phyloP scores from a whole-genome alignment of 2,888 invertebrate species.

The Xylota segnis region DNA sequence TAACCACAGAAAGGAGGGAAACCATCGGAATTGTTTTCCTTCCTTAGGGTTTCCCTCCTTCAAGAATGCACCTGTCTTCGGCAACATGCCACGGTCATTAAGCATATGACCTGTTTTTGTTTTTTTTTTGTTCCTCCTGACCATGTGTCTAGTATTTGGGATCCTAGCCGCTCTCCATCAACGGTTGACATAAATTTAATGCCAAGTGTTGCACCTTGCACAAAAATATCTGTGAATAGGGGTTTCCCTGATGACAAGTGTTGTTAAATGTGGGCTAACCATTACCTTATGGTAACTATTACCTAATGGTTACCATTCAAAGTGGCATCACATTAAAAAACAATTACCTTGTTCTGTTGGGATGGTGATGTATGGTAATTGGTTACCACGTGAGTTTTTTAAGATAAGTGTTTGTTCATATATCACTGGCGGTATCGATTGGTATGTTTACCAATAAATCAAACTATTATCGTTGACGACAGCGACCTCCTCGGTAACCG shows the following conservation, averaged over 20 bases:
- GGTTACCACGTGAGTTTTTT: neutral
- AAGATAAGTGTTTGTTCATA: constrained; percentile 8
- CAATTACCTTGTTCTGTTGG: constrained; percentile 19
- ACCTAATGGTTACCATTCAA: constrained; percentile 6
- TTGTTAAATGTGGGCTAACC: constrained; percentile 25
- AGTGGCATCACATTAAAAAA: constrained; percentile 36
- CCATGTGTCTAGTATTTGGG: constrained; percentile 38
- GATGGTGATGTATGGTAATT: constrained; percentile 32
- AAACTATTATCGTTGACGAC: constrained; percentile 9
- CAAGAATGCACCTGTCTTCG: constrained; percentile 60
- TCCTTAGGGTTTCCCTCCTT: constrained; percentile 22
- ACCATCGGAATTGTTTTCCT: constrained; percentile 38
- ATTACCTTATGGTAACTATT: too few relatives aligned
- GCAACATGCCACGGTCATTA: constrained; percentile 77
- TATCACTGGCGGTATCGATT: constrained; percentile 4
- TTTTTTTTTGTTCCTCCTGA: constrained; percentile 14
- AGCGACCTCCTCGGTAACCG: neutral
- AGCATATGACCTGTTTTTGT: constrained; percentile 70
- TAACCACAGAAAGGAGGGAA: constrained; percentile 26
- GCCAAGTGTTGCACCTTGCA: constrained; percentile 47
- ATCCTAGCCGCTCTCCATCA: constrained; percentile 14
- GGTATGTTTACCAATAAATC: constrained; percentile 9
- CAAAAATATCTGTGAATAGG: constrained; percentile 14
- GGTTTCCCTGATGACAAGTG: constrained; percentile 34
- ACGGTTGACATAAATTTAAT: constrained; percentile 31